Evolutionary conservation across 2,888 invertebrate species (phyloP).

Genomic region (Panzeria rudis): DNA sequence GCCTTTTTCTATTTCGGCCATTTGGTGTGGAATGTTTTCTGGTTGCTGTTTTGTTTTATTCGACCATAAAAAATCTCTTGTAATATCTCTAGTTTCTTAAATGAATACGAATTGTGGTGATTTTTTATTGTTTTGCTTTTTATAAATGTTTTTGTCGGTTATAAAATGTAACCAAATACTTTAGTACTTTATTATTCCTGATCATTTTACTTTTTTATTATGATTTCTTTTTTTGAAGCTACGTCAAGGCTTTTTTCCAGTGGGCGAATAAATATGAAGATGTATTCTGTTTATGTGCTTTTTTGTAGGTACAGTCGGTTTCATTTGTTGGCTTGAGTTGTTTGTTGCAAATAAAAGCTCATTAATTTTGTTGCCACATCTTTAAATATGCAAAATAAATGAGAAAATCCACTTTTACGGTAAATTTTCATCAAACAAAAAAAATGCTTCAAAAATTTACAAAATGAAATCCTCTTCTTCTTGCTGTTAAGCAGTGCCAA

Average conservation of each 20-base stretch:
- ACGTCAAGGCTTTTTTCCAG: constrained; percentile 17
- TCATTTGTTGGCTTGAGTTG: constrained; percentile 53
- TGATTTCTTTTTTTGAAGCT: constrained; percentile 16
- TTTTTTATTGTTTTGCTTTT: constrained; percentile 6
- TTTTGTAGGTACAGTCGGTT: constrained; percentile 14
- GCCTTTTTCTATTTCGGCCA: constrained; percentile 4
- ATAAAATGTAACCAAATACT: constrained; percentile 62
- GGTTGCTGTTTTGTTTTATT: constrained; percentile 52
- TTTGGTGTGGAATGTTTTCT: constrained; percentile 42
- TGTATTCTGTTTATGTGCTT: constrained; percentile 31
- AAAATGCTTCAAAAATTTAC: constrained; percentile 27
- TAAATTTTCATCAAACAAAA: constrained; percentile 55
- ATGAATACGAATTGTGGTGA: constrained; percentile 26
- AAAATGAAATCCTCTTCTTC: constrained; percentile 34
- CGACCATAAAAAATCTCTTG: constrained; percentile 58
- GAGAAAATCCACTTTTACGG: constrained; percentile 75
- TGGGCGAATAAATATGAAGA: constrained; percentile 13
- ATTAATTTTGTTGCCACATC: constrained; percentile 75
- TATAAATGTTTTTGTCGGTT: constrained; percentile 12
- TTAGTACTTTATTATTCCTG: constrained; percentile 38
- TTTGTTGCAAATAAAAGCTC: constrained; percentile 74
- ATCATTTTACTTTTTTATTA: constrained; percentile 56
- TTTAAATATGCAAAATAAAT: constrained; percentile 76
- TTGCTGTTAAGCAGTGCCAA: constrained; percentile 24
- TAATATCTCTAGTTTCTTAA: constrained; percentile 44